A percentile compares a stretch with the other conserved stretches of the same genome.
phyloP scores from a whole-genome alignment of 2,113 vertebrate species.

The Ceuthmochares aereus region DNA sequence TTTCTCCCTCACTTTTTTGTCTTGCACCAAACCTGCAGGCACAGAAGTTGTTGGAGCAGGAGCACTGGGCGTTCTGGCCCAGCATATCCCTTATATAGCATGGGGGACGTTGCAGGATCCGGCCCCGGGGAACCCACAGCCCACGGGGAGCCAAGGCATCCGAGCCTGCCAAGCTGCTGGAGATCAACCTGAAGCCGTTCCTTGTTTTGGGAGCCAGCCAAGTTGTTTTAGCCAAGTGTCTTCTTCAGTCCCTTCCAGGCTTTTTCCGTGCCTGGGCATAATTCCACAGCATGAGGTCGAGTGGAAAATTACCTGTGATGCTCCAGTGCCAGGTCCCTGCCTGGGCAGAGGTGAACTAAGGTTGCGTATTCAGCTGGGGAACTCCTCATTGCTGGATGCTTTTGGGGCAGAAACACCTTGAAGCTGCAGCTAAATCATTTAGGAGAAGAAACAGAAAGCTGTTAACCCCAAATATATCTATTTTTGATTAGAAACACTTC shows the following conservation, averaged over 20 bases:
- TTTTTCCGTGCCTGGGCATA: constrained; percentile 21
- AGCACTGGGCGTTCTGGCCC: not conserved
- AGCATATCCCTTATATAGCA: accelerated
- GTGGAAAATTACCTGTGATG: constrained; percentile 50
- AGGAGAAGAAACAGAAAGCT: not conserved
- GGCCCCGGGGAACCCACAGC: not conserved
- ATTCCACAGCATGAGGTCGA: not conserved
- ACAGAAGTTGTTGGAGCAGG: not conserved
- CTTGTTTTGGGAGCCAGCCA: not conserved
- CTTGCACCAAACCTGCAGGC: accelerated
- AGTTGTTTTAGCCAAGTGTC: constrained; percentile 9
- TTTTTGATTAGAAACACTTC: not conserved
- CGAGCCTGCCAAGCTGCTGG: not conserved
- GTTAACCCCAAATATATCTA: not conserved
- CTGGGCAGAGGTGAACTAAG: not conserved
- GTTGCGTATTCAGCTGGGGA: not conserved
- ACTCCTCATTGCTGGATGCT: not conserved
- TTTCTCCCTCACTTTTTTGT: accelerated
- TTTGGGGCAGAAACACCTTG: not conserved
- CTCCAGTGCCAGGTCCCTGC: not conserved
- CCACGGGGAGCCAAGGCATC: not conserved
- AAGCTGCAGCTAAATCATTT: not conserved
- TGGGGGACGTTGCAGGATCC: accelerated
- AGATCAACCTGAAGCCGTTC: not conserved
- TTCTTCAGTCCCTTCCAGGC: constrained; percentile 50